These are phyloP conservation scores for Campylorhamphus procurvoides DNA, from an alignment of 2,113 vertebrate genomes.

Conservation along the genomic window DNA sequence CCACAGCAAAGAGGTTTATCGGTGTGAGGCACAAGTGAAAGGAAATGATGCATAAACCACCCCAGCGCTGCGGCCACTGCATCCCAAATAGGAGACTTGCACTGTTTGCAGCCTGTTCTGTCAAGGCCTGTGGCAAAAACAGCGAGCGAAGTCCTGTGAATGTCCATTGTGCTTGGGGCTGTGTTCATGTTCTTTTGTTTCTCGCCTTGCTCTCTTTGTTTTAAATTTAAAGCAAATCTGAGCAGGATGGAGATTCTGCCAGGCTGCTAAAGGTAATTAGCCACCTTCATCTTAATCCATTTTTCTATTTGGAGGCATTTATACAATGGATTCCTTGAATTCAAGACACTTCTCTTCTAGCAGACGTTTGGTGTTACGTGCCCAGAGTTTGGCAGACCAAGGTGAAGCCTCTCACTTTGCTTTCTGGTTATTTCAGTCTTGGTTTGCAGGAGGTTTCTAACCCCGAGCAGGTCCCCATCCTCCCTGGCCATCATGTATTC, in stretches of 20 bases:
- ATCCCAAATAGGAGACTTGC: rapidly evolving
- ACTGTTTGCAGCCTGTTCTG: neutral
- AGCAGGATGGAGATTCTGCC: neutral
- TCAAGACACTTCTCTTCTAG: neutral
- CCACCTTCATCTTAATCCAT: neutral
- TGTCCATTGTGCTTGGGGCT: neutral
- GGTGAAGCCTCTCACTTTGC: slow-evolving; percentile 50
- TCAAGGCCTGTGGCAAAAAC: neutral
- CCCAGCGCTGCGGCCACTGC: neutral
- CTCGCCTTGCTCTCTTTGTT: neutral
- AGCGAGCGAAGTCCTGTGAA: neutral
- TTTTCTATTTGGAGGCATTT: neutral
- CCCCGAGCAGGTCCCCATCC: slow-evolving; percentile 54
- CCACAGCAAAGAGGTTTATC: neutral
- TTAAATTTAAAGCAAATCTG: neutral
- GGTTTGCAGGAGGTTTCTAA: slow-evolving; percentile 41
- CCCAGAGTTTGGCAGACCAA: neutral
- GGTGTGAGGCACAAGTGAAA: neutral
- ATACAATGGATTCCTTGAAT: neutral
- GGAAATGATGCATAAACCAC: no score
- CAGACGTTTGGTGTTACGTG: neutral
- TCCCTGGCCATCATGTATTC: slow-evolving; percentile 15
- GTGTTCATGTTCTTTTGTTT: neutral
- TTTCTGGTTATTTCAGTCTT: slow-evolving; percentile 30
- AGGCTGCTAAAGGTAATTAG: neutral